phyloP scores from a whole-genome alignment of 2,113 vertebrate species.

The Etheostoma spectabile region DNA sequence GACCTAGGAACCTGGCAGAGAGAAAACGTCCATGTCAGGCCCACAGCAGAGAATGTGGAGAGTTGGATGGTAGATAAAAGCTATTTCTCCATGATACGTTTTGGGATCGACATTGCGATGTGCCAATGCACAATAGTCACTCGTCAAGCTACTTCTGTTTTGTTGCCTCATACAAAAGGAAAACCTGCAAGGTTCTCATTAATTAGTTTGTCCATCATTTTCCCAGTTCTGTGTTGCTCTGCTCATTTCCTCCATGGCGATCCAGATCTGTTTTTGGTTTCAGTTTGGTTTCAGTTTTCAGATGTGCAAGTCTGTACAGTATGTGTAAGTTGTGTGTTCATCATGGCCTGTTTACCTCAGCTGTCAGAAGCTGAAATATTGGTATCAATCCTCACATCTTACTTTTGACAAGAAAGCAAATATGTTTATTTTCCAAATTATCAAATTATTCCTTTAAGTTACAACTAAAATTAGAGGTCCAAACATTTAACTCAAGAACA shows the following conservation, averaged over 20 bases:
- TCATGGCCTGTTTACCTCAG: not conserved
- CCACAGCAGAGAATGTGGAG: constrained; percentile 1
- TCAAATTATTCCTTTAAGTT: not conserved
- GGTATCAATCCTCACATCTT: not conserved
- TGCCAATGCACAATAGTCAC: no score
- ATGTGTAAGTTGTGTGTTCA: not conserved
- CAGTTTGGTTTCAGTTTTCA: not conserved
- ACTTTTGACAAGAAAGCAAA: not conserved
- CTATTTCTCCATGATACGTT: no score
- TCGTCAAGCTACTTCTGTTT: no score
- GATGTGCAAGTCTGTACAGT: not conserved
- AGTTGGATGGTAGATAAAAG: not conserved
- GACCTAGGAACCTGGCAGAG: constrained; percentile 26
- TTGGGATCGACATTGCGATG: no score
- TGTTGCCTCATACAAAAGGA: no score
- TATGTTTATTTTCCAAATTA: not conserved
- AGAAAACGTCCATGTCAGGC: constrained; percentile 28
- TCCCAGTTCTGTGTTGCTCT: no score
- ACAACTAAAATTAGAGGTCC: not conserved
- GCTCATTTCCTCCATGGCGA: no score
- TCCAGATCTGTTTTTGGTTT: not conserved
- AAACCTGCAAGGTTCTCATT: no score
- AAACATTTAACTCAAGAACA: not conserved
- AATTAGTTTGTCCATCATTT: no score
- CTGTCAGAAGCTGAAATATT: not conserved